phyloP scores from a whole-genome alignment of 1,140 invertebrate species.

The Drosophila rhopaloa region DNA sequence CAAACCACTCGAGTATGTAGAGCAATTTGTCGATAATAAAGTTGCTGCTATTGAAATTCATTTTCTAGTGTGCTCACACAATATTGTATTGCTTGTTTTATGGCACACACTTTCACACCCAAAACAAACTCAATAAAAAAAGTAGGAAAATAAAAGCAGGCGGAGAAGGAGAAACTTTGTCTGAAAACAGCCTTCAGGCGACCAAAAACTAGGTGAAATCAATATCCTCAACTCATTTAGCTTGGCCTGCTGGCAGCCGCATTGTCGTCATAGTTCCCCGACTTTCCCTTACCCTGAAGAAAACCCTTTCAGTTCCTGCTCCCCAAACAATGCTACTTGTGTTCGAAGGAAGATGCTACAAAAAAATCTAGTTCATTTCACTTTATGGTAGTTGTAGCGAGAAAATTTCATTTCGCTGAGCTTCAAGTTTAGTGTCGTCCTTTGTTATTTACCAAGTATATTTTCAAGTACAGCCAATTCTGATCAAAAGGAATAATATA shows the following conservation, averaged over 20 bases:
- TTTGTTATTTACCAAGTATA: conserved; percentile 20
- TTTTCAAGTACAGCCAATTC: conserved; percentile 19
- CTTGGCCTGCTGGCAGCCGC: conserved; percentile 42
- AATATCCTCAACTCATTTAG: conserved; percentile 73
- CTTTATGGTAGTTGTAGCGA: conserved; percentile 51
- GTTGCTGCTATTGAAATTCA: conserved; percentile 32
- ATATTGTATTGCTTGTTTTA: conserved; percentile 51
- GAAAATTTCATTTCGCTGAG: conserved; percentile 61
- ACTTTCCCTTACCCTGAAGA: conserved; percentile 16
- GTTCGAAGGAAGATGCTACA: conserved; percentile 47
- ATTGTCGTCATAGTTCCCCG: conserved; percentile 41
- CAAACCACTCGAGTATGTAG: conserved; percentile 40
- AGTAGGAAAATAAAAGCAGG: conserved; percentile 13
- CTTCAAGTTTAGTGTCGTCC: conserved; percentile 58
- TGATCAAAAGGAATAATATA: conserved; percentile 1
- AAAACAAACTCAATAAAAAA: conserved; percentile 33
- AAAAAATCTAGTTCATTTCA: conserved; percentile 65
- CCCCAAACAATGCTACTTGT: conserved; percentile 47
- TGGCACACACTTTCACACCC: conserved; percentile 35
- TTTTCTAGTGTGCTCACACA: conserved; percentile 39
- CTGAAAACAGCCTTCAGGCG: conserved; percentile 35
- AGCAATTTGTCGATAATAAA: conserved; percentile 50
- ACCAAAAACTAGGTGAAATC: conserved; percentile 73
- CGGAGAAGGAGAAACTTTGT: conserved; percentile 11
- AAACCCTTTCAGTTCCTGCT: conserved; percentile 48